phyloP scores from a whole-genome alignment of 2,888 invertebrate species.

The Synanthedon andrenaeformis region DNA sequence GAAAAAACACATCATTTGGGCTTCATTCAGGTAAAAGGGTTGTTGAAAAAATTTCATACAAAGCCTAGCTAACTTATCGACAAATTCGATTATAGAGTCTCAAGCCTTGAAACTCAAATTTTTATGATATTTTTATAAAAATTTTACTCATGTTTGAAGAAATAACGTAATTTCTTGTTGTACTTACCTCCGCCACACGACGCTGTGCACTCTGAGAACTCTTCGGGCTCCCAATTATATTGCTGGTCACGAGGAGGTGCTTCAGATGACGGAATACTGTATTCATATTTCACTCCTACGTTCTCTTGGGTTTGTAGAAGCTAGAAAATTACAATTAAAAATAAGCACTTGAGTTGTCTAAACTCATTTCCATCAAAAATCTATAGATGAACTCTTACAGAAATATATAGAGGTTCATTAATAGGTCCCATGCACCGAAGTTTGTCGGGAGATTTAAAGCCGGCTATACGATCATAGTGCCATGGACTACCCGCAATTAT shows the following conservation, averaged over 20 bases:
- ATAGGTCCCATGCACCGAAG: conserved; percentile 88
- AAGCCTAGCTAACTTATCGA: too few relatives aligned
- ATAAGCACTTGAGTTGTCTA: not conserved
- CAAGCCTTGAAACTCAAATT: too few relatives aligned
- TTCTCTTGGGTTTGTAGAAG: conserved; percentile 84
- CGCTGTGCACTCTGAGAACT: conserved; percentile 85
- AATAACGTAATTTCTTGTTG: too few relatives aligned
- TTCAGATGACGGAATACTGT: conserved; percentile 83
- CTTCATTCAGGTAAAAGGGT: too few relatives aligned
- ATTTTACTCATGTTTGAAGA: too few relatives aligned
- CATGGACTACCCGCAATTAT: conserved; percentile 87
- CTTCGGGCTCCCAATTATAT: conserved; percentile 83
- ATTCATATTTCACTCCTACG: conserved; percentile 89
- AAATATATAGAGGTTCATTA: conserved; percentile 88
- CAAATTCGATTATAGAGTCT: too few relatives aligned
- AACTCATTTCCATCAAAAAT: not conserved
- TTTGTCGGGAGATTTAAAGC: conserved; percentile 86
- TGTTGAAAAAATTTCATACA: too few relatives aligned
- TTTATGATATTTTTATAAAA: too few relatives aligned
- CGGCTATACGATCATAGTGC: conserved; percentile 87
- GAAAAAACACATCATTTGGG: too few relatives aligned
- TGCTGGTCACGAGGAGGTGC: conserved; percentile 76
- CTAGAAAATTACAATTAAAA: conserved; percentile 38
- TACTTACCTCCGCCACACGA: conserved; percentile 87
- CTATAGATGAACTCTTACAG: conserved; percentile 58